Conservation (phyloP, 2,113 vertebrate genomes). For the Peromyscus californicus region DNA sequence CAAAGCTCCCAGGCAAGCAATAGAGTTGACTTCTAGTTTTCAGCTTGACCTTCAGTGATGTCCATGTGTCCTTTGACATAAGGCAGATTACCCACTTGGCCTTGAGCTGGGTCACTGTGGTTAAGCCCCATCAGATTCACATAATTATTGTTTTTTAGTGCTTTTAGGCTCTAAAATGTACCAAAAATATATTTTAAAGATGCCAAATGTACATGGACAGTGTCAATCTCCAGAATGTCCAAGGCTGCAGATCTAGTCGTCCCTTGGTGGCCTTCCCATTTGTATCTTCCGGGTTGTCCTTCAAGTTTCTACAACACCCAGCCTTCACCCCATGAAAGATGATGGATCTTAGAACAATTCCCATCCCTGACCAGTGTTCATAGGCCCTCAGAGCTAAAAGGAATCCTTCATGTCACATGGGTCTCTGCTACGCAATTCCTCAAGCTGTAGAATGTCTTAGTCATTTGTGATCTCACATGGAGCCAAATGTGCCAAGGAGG, state of each 20-base stretch:
- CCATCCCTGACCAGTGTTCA: no score
- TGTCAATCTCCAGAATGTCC: neutral
- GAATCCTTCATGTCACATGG: neutral
- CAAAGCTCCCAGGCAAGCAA: neutral
- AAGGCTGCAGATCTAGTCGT: neutral
- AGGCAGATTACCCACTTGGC: accelerated
- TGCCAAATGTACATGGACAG: accelerated
- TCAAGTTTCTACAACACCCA: neutral
- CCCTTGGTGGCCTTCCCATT: neutral
- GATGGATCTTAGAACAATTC: neutral
- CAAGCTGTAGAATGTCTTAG: neutral
- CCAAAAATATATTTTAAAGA: neutral
- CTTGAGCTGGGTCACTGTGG: neutral
- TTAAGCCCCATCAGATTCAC: neutral
- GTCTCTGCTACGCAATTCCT: neutral
- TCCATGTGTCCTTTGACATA: no score
- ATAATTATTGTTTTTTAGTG: neutral
- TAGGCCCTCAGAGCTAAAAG: neutral
- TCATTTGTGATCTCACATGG: neutral
- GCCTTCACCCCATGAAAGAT: neutral
- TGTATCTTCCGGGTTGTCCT: neutral
- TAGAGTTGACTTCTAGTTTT: neutral
- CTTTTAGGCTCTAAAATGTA: neutral
- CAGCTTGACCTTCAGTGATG: accelerated
- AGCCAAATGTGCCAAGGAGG: neutral